Evolutionary conservation across 2,113 vertebrate genomes (phyloP).

Genomic region (cat (Felis catus)): F.catus_Fca126_mat1.0 CM031412.1:232363501-232364000

Average conservation of each 20-base stretch:
- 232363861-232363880: too few relatives aligned
- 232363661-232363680: neutral
- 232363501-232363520: neutral
- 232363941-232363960: neutral
- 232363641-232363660: neutral
- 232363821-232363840: rapidly evolving
- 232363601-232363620: neutral
- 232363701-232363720: neutral
- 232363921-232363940: neutral
- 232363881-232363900: too few relatives aligned
- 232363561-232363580: neutral
- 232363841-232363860: neutral
- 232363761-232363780: neutral
- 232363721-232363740: neutral
- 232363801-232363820: neutral
- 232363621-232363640: neutral
- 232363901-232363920: neutral
- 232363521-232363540: neutral
- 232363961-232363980: too few relatives aligned
- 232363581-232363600: neutral
- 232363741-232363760: neutral
- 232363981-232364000: neutral
- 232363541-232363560: neutral
- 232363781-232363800: neutral
- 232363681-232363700: neutral